Percentiles rank a stretch among this genome's conserved stretches.
These are phyloP conservation scores for Chesias legatella DNA, from an alignment of 2,888 invertebrate species.

Conservation along the genomic window DNA sequence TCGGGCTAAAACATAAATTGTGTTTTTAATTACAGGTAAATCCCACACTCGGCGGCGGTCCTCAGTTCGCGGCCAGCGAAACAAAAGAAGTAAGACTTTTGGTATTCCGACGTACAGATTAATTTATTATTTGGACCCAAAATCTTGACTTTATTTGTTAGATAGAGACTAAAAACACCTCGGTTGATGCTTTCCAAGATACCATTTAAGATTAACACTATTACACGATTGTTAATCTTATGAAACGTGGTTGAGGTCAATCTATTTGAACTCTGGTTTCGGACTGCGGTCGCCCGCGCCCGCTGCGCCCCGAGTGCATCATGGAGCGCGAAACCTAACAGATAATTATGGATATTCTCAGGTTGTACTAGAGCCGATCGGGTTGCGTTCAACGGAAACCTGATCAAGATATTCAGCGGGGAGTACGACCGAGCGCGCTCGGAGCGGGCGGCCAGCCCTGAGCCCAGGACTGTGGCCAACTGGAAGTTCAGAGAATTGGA, in stretches of 20 bases:
- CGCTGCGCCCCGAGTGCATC: too few species aligned
- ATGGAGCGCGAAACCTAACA: too few species aligned
- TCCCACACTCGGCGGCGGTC: conserved; percentile 82
- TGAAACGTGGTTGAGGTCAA: conserved; percentile 13
- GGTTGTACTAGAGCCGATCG: conserved; percentile 88
- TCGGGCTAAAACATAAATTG: conserved; percentile 17
- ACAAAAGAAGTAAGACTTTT: conserved; percentile 67
- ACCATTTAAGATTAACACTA: too few species aligned
- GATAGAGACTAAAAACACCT: too few species aligned
- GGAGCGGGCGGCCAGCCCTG: conserved; percentile 40
- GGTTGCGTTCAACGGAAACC: conserved; percentile 89
- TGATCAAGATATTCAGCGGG: conserved; percentile 91
- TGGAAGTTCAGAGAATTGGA: conserved; percentile 96
- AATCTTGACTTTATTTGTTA: too few species aligned
- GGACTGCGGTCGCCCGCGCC: too few species aligned
- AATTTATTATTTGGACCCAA: conserved; percentile 2
- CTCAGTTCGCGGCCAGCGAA: conserved; percentile 76
- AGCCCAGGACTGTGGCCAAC: conserved; percentile 83
- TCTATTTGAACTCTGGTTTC: too few species aligned
- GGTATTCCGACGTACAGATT: conserved; percentile 8
- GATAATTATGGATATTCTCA: conserved; percentile 34
- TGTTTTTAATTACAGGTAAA: conserved; percentile 64
- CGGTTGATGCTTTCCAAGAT: too few species aligned
- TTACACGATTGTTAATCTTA: conserved; percentile 11
- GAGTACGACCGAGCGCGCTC: conserved; percentile 83